These are phyloP conservation scores for Cyanoramphus novaezelandiae DNA, from an alignment of 2,113 vertebrate species.

Conservation along the genomic window DNA sequence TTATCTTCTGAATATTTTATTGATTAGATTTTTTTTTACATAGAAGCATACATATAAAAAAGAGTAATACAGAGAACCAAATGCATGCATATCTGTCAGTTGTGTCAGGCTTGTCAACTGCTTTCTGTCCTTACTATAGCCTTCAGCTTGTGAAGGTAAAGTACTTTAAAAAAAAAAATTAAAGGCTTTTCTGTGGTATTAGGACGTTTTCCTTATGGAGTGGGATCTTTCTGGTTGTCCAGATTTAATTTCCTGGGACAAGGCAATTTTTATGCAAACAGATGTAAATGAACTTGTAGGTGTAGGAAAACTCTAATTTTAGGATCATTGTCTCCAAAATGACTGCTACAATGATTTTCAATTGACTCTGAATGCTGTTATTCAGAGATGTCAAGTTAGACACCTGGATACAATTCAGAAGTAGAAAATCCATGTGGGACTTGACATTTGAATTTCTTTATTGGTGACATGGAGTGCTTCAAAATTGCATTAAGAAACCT, in stretches of 20 bases:
- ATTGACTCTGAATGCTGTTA: background rate
- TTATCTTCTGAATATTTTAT: background rate
- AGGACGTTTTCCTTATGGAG: background rate
- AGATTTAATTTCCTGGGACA: background rate
- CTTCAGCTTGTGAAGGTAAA: background rate
- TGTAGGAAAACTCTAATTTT: background rate
- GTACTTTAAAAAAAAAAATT: background rate
- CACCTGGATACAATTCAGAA: background rate
- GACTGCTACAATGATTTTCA: background rate
- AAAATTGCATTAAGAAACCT: background rate
- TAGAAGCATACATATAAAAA: background rate
- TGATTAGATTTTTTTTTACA: background rate
- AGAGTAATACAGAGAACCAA: background rate
- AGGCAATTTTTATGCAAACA: background rate
- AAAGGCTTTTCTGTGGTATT: background rate
- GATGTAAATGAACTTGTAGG: background rate
- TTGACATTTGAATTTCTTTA: background rate
- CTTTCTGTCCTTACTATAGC: background rate
- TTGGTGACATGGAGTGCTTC: background rate
- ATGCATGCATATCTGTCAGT: background rate
- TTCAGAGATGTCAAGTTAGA: background rate
- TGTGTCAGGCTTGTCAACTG: background rate
- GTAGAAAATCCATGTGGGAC: background rate
- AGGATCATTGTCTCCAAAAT: background rate
- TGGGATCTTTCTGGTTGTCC: background rate